Percentiles rank a stretch among this genome's conserved stretches.
Evolutionary conservation across 2,888 invertebrate genomes (phyloP).

Genomic region (Cephus nigrinus): DNA sequence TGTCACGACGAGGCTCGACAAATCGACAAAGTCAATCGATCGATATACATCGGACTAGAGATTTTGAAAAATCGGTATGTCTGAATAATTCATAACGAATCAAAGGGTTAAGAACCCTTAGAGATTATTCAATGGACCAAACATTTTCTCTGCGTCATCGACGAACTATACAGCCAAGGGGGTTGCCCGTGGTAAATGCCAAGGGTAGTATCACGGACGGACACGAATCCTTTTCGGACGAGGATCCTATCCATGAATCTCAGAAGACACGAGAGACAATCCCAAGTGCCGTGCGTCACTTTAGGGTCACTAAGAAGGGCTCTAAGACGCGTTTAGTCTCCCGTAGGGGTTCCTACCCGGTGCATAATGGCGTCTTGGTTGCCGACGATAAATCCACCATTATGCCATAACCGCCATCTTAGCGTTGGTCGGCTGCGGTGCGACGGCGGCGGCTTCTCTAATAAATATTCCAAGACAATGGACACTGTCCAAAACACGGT

Average conservation of each 20-base stretch:
- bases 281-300: slow-evolving; percentile 2
- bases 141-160: too few species aligned
- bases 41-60: too few species aligned
- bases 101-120: too few species aligned
- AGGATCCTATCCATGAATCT: slow-evolving; percentile 1
- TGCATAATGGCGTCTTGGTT: slow-evolving; percentile 14
- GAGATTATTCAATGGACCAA: too few species aligned
- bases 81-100: too few species aligned
- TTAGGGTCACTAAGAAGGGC: slow-evolving; percentile 6
- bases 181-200: too few species aligned
- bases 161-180: too few species aligned
- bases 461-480: slow-evolving; percentile 66
- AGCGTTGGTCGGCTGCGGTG: slow-evolving; percentile 21
- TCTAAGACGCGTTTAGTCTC: slow-evolving; percentile 15
- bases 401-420: slow-evolving; percentile 31
- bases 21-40: too few species aligned
- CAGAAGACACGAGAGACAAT: neutral
- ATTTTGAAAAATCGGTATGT: too few species aligned
- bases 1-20: too few species aligned
- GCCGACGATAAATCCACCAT: slow-evolving; percentile 40
- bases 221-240: neutral
- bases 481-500: slow-evolving; percentile 67
- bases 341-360: slow-evolving; percentile 15
- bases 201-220: too few species aligned
- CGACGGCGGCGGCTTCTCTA: slow-evolving; percentile 48